These are phyloP conservation scores for Vipera ursinii DNA, from an alignment of 2,797 vertebrate genomes.

Conservation along the genomic window DNA sequence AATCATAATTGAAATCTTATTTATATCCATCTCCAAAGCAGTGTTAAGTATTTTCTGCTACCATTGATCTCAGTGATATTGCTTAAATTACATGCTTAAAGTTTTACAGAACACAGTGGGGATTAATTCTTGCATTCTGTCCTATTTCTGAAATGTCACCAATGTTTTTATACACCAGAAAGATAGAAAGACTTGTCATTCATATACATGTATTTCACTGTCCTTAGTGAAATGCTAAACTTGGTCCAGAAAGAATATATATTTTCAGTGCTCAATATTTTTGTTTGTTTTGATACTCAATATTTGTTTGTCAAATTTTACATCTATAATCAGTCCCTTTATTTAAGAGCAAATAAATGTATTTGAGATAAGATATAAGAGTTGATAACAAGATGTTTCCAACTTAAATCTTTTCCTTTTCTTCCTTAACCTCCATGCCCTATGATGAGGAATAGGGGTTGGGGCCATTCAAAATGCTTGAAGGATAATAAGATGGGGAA, in stretches of 20 bases:
- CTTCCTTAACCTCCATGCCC: slow-evolving; percentile 1
- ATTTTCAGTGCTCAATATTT: slow-evolving; percentile 50
- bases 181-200: not conserved
- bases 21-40: not conserved
- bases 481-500: not conserved
- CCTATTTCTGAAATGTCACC: not conserved
- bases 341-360: slow-evolving; percentile 40
- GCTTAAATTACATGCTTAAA: slow-evolving; percentile 1
- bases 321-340: slow-evolving; percentile 18
- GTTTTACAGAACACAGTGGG: not conserved
- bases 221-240: slow-evolving; percentile 42
- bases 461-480: not conserved
- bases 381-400: slow-evolving; percentile 28
- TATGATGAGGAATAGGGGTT: not conserved
- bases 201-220: not conserved
- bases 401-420: not conserved
- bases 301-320: slow-evolving; percentile 38
- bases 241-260: slow-evolving; percentile 51
- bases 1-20: not conserved
- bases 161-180: not conserved
- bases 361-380: slow-evolving; percentile 31
- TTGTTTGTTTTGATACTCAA: slow-evolving; percentile 53
- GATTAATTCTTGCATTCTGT: slow-evolving; percentile 15
- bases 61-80: not conserved
- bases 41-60: not conserved